These are phyloP conservation scores for Sinotaia quadrata DNA, from an alignment of 2,888 invertebrate genomes.

Conservation along the genomic window DNA sequence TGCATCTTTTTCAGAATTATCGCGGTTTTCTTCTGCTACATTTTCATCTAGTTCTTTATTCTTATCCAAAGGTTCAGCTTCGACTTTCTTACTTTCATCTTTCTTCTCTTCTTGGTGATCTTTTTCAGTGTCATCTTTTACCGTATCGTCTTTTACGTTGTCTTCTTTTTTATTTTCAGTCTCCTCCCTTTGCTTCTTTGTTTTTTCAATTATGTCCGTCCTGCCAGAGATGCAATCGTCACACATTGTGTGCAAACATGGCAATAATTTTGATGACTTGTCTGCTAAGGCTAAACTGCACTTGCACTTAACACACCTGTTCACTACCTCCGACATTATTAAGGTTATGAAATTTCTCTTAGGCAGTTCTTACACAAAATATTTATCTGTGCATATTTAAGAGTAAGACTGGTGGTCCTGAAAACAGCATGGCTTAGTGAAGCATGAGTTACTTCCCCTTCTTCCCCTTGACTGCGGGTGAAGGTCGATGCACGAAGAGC, in stretches of 20 bases:
- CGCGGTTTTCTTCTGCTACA: not conserved
- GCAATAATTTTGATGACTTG: slow-evolving; percentile 81
- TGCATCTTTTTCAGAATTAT: slow-evolving; percentile 1
- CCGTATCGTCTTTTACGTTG: slow-evolving; percentile 2
- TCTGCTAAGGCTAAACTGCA: slow-evolving; percentile 34
- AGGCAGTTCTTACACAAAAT: not conserved
- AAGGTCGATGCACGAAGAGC: slow-evolving; percentile 10
- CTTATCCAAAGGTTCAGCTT: too few species aligned
- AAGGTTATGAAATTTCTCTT: too few species aligned
- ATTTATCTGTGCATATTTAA: not conserved
- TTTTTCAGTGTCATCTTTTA: not conserved
- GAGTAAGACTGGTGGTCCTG: not conserved
- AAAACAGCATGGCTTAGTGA: not conserved
- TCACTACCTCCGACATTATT: slow-evolving; percentile 14
- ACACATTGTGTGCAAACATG: slow-evolving; percentile 90
- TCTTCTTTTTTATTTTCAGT: slow-evolving; percentile 16
- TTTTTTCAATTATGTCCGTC: slow-evolving; percentile 30
- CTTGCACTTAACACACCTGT: slow-evolving; percentile 33
- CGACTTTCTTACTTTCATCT: too few species aligned
- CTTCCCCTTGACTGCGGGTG: slow-evolving; percentile 3
- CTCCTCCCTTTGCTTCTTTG: slow-evolving; percentile 28
- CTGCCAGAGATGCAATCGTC: slow-evolving; percentile 70
- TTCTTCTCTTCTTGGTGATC: not conserved
- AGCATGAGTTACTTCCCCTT: not conserved
- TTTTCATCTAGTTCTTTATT: not conserved